Evolutionary conservation across 92 coral and sea anemone species (phyloP).

Genomic region (Porites lobata): DNA sequence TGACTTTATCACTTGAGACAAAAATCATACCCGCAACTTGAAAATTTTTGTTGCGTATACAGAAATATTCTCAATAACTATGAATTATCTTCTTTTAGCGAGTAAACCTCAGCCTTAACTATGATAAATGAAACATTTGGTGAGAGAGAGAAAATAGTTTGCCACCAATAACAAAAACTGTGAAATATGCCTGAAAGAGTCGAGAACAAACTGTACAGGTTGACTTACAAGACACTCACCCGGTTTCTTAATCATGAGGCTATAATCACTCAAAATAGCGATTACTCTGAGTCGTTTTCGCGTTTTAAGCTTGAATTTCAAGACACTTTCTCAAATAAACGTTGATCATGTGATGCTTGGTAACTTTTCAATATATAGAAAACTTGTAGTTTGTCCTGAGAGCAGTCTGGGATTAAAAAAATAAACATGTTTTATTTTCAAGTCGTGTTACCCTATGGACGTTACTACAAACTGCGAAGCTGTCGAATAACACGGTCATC

Average conservation of each 20-base stretch:
- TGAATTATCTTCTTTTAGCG: not conserved
- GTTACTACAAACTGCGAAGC: too few species aligned
- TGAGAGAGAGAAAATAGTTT: too few species aligned
- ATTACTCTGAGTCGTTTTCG: not conserved
- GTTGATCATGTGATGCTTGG: not conserved
- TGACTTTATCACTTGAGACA: not conserved
- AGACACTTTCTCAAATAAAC: not conserved
- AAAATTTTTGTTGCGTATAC: not conserved
- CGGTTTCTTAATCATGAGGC: not conserved
- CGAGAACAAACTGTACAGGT: too few species aligned
- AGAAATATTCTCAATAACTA: not conserved
- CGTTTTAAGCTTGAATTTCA: too few species aligned
- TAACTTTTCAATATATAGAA: not conserved
- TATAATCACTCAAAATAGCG: not conserved
- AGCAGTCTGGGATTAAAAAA: too few species aligned
- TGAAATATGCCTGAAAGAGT: too few species aligned
- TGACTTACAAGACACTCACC: too few species aligned
- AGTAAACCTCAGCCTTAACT: not conserved
- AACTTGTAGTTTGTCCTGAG: not conserved
- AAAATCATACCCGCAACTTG: not conserved
- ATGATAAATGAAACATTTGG: too few species aligned
- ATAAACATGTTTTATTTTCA: too few species aligned
- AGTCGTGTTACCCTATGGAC: too few species aligned
- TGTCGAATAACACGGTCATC: too few species aligned
- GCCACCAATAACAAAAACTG: not conserved